These are phyloP conservation scores for Drosophila kepulauana DNA, from an alignment of 1,140 invertebrate genomes.

Conservation along the genomic window DNA sequence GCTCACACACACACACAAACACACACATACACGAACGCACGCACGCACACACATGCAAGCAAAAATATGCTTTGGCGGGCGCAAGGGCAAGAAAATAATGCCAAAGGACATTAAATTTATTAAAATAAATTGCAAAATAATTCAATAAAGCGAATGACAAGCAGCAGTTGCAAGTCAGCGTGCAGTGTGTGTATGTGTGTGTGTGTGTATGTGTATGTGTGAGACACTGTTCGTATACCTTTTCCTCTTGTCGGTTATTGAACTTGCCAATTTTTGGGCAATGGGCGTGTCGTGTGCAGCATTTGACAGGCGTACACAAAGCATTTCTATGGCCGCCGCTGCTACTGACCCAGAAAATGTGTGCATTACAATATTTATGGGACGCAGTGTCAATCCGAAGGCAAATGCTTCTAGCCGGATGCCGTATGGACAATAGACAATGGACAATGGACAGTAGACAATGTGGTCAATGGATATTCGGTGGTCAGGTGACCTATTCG, in stretches of 20 bases:
- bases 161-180: constrained; percentile 25
- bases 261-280: constrained; percentile 45
- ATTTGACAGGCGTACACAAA: constrained; percentile 9
- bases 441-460: background rate
- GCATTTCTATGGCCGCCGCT: constrained; percentile 59
- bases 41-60: background rate
- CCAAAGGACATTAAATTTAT: constrained; percentile 73
- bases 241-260: constrained; percentile 52
- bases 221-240: constrained; percentile 2
- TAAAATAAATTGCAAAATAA: constrained; percentile 80
- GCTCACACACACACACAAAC: constrained; percentile 15
- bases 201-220: constrained; percentile 8
- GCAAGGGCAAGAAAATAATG: constrained; percentile 61
- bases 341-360: constrained; percentile 75
- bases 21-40: background rate
- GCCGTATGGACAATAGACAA: background rate
- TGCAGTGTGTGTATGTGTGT: constrained; percentile 3
- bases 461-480: no score
- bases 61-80: background rate
- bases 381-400: constrained; percentile 17
- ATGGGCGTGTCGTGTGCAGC: constrained; percentile 31
- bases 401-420: background rate
- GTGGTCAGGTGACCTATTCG: constrained; percentile 18
- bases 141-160: constrained; percentile 63
- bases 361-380: constrained; percentile 56